phyloP scores from a whole-genome alignment of 2,113 vertebrate species.

The Malaclemys terrapin region DNA sequence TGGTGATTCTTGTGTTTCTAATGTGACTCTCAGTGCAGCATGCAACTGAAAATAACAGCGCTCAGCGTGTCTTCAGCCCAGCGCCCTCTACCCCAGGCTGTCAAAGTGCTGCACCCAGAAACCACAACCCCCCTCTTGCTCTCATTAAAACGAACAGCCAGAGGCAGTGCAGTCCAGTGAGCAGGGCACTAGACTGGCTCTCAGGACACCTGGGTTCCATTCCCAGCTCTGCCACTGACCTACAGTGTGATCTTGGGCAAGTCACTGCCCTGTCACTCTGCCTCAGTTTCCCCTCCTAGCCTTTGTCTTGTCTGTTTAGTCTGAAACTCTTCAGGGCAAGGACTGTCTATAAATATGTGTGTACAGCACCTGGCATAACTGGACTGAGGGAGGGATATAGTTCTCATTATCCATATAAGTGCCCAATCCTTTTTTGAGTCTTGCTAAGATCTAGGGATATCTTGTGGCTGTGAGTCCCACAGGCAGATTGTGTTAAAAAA shows the following conservation, averaged over 20 bases:
- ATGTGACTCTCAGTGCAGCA: not conserved
- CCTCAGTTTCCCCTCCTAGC: not conserved
- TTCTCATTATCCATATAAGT: not conserved
- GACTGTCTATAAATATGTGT: not conserved
- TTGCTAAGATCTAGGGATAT: not conserved
- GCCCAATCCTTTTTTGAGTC: not conserved
- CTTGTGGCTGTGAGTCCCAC: not conserved
- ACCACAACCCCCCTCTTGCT: not conserved
- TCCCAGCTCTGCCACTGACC: not conserved
- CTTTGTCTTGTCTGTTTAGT: not conserved
- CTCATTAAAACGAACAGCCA: not conserved
- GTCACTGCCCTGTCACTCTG: not conserved
- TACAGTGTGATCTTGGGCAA: not conserved
- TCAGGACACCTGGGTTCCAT: not conserved
- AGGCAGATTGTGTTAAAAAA: not conserved
- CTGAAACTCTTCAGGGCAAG: not conserved
- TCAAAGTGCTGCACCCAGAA: not conserved
- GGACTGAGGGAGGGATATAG: no score
- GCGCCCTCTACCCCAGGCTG: not conserved
- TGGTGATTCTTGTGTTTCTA: not conserved
- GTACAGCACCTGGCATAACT: not conserved
- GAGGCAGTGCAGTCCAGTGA: not conserved
- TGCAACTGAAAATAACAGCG: not conserved
- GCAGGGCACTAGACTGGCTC: not conserved
- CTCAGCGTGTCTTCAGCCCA: not conserved